phyloP scores from a whole-genome alignment of 2,797 vertebrate species.

The Myiotriccus ornatus region DNA sequence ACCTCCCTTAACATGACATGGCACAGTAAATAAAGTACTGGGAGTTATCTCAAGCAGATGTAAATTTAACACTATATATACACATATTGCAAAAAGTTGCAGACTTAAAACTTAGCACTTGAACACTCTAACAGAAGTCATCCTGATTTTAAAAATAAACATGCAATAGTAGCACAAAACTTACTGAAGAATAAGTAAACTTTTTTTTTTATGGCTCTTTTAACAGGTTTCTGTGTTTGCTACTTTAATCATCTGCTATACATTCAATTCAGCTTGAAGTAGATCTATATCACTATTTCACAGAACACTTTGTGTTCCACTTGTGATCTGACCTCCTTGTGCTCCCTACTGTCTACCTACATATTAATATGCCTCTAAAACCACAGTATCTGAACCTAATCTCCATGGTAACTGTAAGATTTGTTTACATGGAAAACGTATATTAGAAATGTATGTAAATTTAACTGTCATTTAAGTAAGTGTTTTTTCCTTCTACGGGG shows the following conservation, averaged over 20 bases:
- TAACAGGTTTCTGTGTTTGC: background rate
- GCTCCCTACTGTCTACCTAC: background rate
- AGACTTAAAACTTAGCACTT: background rate
- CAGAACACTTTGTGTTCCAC: background rate
- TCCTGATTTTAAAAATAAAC: background rate
- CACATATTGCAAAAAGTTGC: background rate
- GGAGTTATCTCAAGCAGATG: background rate
- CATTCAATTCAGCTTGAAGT: background rate
- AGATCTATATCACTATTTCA: background rate
- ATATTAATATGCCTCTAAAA: slow-evolving; percentile 17
- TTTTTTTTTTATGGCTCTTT: background rate
- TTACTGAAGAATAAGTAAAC: background rate
- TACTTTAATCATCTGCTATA: background rate
- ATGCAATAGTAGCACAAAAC: background rate
- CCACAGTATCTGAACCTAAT: slow-evolving; percentile 18
- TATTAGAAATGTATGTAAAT: slow-evolving; percentile 43
- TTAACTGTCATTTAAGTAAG: slow-evolving; percentile 28
- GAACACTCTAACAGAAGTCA: background rate
- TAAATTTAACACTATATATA: background rate
- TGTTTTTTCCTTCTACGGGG: background rate
- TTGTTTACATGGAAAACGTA: slow-evolving; percentile 46
- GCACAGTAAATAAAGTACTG: background rate
- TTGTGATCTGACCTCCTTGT: slow-evolving; percentile 2
- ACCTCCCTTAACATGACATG: background rate
- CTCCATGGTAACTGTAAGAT: slow-evolving; percentile 37